phyloP scores from a whole-genome alignment of 2,113 vertebrate species.

The Sus scrofa region T2T-Sscrofa CM000830.6:7443501-7444000 shows the following conservation, averaged over 20 bases:
- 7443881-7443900: neutral
- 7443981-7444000: fast-evolving
- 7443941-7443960: fast-evolving
- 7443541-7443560: neutral
- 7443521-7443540: no score
- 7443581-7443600: neutral
- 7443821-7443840: neutral
- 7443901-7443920: neutral
- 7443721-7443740: neutral
- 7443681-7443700: neutral
- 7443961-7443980: neutral
- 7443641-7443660: neutral
- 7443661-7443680: neutral
- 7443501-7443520: neutral
- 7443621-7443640: no score
- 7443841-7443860: neutral
- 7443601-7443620: neutral
- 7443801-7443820: neutral
- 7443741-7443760: neutral
- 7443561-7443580: neutral
- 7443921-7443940: fast-evolving
- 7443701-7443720: neutral
- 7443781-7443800: neutral
- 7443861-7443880: neutral
- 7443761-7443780: neutral